These are phyloP conservation scores for Dromas ardeola DNA, from an alignment of 2,113 vertebrate genomes.

Conservation along the genomic window DNA sequence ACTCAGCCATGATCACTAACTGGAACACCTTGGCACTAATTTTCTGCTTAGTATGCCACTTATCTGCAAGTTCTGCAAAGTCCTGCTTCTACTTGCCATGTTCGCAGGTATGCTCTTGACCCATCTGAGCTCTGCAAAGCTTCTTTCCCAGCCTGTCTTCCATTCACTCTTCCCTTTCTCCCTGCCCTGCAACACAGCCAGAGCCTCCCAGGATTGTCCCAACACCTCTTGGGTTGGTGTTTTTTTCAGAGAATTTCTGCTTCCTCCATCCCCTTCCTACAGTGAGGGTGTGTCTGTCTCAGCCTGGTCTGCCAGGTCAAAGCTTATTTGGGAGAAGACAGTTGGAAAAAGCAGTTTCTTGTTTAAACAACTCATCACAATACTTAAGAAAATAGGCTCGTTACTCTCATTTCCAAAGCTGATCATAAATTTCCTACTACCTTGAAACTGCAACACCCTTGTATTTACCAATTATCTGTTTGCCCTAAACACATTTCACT, in stretches of 20 bases:
- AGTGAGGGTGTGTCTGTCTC: neutral
- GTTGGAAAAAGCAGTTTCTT: neutral
- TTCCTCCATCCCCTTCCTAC: neutral
- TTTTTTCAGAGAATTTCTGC: neutral
- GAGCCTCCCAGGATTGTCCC: neutral
- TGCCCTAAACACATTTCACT: neutral
- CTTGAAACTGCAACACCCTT: neutral
- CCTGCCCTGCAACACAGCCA: neutral
- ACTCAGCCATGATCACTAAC: neutral
- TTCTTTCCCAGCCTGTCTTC: neutral
- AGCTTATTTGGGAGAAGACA: neutral
- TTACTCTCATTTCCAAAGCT: neutral
- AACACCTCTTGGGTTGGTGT: neutral
- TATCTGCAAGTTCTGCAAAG: neutral
- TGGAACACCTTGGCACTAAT: neutral
- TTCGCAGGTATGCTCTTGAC: neutral
- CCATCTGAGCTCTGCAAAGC: neutral
- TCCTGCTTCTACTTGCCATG: neutral
- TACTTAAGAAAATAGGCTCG: neutral
- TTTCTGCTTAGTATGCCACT: neutral
- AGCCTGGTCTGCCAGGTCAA: neutral
- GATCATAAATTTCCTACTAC: neutral
- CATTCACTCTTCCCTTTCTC: neutral
- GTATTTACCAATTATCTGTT: neutral
- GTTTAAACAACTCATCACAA: neutral